A percentile compares a stretch with the other conserved stretches of the same genome.
Conservation (phyloP, 2,888 invertebrate species). For the Nemapogon koenigi region DNA sequence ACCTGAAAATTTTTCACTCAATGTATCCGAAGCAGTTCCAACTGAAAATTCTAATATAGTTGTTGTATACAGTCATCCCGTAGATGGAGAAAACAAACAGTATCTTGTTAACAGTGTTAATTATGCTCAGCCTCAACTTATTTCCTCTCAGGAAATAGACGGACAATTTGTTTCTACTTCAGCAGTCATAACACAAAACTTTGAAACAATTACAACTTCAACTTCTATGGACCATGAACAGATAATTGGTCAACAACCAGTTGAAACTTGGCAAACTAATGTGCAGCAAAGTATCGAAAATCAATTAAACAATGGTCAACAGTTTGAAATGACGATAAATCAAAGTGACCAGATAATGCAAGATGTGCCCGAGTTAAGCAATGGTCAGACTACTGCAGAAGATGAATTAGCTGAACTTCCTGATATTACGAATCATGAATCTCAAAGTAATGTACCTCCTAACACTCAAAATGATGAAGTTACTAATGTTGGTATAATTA, state of each 20-base stretch:
- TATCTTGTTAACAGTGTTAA: constrained; percentile 33
- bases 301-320: constrained; percentile 20
- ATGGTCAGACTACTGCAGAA: constrained; percentile 10
- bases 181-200: constrained; percentile 47
- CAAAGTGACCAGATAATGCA: constrained; percentile 20
- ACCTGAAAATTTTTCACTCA: constrained; percentile 64
- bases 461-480: too few species aligned
- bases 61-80: constrained; percentile 68
- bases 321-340: constrained; percentile 18
- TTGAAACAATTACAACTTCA: constrained; percentile 43
- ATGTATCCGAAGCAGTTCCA: constrained; percentile 50
- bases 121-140: constrained; percentile 36
- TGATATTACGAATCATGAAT: too few species aligned
- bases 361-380: constrained; percentile 14
- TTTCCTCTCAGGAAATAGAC: constrained; percentile 39
- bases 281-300: constrained; percentile 24
- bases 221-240: constrained; percentile 56
- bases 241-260: constrained; percentile 31
- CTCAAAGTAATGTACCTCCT: too few species aligned
- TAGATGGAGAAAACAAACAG: constrained; percentile 62
- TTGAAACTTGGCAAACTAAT: constrained; percentile 35
- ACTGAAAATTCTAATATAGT: constrained; percentile 67
- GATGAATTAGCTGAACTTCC: constrained; percentile 24
- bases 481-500: too few species aligned
- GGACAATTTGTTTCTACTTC: constrained; percentile 46